Evolutionary conservation across 2,888 invertebrate genomes (phyloP).

Genomic region (Agrenia bidenticulata): DNA sequence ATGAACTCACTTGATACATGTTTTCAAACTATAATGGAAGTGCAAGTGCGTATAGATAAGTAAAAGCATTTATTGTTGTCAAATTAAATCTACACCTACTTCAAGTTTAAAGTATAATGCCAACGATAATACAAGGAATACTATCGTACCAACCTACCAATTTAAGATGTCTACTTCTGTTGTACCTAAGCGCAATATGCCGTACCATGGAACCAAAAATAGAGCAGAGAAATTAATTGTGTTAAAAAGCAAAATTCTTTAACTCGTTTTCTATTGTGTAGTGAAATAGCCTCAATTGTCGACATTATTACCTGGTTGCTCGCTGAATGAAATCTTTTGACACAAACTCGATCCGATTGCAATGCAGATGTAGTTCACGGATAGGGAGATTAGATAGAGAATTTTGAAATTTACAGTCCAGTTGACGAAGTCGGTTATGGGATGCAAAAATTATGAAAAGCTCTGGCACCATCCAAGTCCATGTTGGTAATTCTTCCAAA

Average conservation of each 20-base stretch:
- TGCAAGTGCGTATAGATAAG: too few relatives aligned
- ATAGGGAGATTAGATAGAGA: constrained; percentile 48
- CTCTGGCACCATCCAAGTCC: constrained; percentile 52
- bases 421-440: constrained; percentile 48
- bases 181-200: too few relatives aligned
- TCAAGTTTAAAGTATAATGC: too few relatives aligned
- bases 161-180: too few relatives aligned
- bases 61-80: too few relatives aligned
- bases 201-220: too few relatives aligned
- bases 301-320: constrained; percentile 44
- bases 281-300: background rate
- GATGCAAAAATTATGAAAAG: constrained; percentile 49
- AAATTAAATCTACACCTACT: too few relatives aligned
- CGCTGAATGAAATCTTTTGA: constrained; percentile 51
- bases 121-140: too few relatives aligned
- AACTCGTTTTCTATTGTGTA: background rate
- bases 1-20: too few relatives aligned
- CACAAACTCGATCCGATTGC: constrained; percentile 51
- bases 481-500: constrained; percentile 49
- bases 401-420: constrained; percentile 53
- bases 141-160: too few relatives aligned
- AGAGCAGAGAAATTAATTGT: constrained; percentile 5
- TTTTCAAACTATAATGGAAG: too few relatives aligned
- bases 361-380: constrained; percentile 50
- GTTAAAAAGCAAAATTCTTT: background rate